phyloP scores from a whole-genome alignment of 2,888 invertebrate genomes.

The Acholoe squamosa region DNA sequence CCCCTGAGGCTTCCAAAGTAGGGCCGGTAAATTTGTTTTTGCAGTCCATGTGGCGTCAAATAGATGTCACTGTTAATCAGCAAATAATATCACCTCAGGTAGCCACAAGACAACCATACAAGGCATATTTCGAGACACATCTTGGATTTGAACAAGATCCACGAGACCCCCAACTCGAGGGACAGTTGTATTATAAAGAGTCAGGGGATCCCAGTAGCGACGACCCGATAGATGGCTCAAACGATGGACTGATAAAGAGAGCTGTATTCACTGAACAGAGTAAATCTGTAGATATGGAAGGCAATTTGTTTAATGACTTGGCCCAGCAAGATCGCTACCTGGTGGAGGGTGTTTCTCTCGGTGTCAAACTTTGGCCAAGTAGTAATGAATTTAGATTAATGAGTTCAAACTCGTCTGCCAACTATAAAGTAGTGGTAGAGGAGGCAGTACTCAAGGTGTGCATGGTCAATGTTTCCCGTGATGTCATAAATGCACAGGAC shows the following conservation, averaged over 20 bases:
- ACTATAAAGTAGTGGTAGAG: slow-evolving; percentile 31
- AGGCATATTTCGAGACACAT: background rate
- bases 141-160: background rate
- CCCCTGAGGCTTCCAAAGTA: background rate
- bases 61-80: slow-evolving; percentile 13
- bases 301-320: background rate
- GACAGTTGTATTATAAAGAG: background rate
- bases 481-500: background rate
- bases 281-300: background rate
- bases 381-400: background rate
- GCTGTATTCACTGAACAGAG: background rate
- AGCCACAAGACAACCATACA: background rate
- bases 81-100: background rate
- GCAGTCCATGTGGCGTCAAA: background rate
- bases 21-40: background rate
- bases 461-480: background rate
- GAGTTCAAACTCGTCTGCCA: background rate
- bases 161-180: background rate
- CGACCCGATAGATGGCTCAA: background rate
- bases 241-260: background rate
- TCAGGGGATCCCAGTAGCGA: background rate
- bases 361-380: background rate
- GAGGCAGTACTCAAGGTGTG: slow-evolving; percentile 47
- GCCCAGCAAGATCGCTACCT: background rate
- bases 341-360: background rate